phyloP scores from a whole-genome alignment of 2,888 invertebrate species.

The Labia minor region DNA sequence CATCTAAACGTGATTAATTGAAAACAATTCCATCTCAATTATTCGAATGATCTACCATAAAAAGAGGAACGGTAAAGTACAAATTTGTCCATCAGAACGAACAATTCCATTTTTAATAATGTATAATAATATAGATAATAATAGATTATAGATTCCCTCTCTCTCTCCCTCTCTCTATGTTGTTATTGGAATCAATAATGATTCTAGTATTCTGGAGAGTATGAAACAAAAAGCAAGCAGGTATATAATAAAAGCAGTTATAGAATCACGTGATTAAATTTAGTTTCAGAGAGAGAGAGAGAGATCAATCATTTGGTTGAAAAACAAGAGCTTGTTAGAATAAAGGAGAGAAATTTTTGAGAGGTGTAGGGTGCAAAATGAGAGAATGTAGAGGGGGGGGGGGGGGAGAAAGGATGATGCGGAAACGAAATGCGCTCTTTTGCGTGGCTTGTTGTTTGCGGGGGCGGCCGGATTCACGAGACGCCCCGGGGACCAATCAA shows the following conservation, averaged over 20 bases:
- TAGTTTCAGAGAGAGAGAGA: background rate
- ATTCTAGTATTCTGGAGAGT: background rate
- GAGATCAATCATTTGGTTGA: conserved; percentile 1
- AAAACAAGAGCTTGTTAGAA: conserved; percentile 9
- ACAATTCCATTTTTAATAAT: conserved; percentile 1
- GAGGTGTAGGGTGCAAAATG: background rate
- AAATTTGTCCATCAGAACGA: background rate
- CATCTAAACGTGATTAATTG: too few relatives aligned
- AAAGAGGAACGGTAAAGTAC: background rate
- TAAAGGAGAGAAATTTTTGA: background rate
- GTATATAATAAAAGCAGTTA: conserved; percentile 13
- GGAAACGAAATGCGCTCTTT: background rate
- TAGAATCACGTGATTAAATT: background rate
- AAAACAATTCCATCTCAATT: too few relatives aligned
- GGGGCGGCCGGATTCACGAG: background rate
- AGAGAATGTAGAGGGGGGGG: background rate
- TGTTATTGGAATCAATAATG: background rate
- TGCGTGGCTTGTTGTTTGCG: background rate
- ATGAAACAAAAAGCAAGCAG: background rate
- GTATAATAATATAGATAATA: background rate
- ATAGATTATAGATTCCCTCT: background rate
- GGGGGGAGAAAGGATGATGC: background rate
- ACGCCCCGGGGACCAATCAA: conserved; percentile 7
- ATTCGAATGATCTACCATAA: background rate
- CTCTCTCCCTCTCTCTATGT: background rate